Base-by-base conservation (phyloP, 2,888 invertebrate genomes). In the Zeuzera pyrina region DNA sequence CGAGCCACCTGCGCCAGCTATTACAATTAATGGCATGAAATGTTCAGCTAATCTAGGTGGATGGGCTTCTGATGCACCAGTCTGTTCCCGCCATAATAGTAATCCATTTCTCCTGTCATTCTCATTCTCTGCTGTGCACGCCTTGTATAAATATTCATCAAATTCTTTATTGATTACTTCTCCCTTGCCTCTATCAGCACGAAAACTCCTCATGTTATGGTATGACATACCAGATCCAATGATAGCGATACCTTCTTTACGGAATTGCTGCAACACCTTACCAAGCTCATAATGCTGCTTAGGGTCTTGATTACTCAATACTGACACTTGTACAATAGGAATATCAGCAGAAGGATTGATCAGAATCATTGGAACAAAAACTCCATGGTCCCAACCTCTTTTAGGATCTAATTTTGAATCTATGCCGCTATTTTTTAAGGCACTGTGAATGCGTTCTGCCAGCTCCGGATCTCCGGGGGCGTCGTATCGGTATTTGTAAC, bases 371-470 rank as follows among this genome's bases (percentile, higher is more conserved):
- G 83, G 83, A 12, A 83, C 81, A 38, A 83, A 83, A 8, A 83
- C 83, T 46, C 83, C 83, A 47, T 83, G 81, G 45, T 83, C 81
- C 83, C 83, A 83, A 45, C 83, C 81, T 57, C 81, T 56, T 46
- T 70, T 56, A 0, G 64, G 40, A 34, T 83, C 78, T 19, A 81
- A 44, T 45, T 64, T 71, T 1, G 77, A 69, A 7, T 62, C 56
- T 16, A 79, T 69, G 13, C 79, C 78, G 4, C 55, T 61, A 7
- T 57, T 57, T 43, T 68, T 66, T 4, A 83, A 35, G 1, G 52
- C 48, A 15, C 60, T 47, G 12, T 77, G 66, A 3, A 83, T 65
- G 0, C 60, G 52, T 31, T 64, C 53, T 0, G 83, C 81, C 12
- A 76, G 37, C 27, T 57, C 63, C 0, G 81, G 74, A 25, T 79